Percentiles rank a stretch among this genome's conserved stretches.
Evolutionary conservation across 2,113 vertebrate genomes (phyloP).

Genomic region (Coturnix japonica): DNA sequence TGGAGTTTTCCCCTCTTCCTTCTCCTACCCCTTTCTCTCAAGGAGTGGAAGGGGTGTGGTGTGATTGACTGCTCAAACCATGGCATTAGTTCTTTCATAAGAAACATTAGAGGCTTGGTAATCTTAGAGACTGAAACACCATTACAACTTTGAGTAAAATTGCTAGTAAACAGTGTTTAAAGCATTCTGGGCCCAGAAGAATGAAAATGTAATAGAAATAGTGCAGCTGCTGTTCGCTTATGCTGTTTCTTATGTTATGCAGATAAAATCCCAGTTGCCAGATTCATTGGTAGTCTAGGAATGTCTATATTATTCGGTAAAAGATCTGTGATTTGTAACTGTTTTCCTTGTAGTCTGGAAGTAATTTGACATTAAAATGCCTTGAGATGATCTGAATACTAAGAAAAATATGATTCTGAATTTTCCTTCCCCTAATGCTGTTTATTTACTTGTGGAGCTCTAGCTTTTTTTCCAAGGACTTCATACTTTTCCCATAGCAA

Average conservation of each 20-base stretch:
- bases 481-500: not conserved
- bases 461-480: constrained; percentile 13
- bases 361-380: not conserved
- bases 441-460: not conserved
- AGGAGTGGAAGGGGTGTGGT: too few species aligned
- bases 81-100: not conserved
- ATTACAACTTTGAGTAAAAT: not conserved
- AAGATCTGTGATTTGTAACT: not conserved
- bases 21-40: too few species aligned
- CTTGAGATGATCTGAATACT: not conserved
- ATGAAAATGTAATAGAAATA: not conserved
- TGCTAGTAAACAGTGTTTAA: not conserved
- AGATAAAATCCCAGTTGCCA: not conserved
- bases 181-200: not conserved
- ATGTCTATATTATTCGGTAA: not conserved
- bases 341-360: not conserved
- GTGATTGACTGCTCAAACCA: too few species aligned
- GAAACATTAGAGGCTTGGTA: not conserved
- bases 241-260: not conserved
- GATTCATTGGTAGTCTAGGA: not conserved
- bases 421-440: not conserved
- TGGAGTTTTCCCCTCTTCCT: too few species aligned
- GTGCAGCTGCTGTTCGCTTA: not conserved
- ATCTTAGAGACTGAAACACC: not conserved
- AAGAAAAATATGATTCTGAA: not conserved